Evolutionary conservation across 92 coral and sea anemone genomes (phyloP), one percentile per base, ranked within the genome.

Genomic region (Chrysogorgia sp.): DNA sequence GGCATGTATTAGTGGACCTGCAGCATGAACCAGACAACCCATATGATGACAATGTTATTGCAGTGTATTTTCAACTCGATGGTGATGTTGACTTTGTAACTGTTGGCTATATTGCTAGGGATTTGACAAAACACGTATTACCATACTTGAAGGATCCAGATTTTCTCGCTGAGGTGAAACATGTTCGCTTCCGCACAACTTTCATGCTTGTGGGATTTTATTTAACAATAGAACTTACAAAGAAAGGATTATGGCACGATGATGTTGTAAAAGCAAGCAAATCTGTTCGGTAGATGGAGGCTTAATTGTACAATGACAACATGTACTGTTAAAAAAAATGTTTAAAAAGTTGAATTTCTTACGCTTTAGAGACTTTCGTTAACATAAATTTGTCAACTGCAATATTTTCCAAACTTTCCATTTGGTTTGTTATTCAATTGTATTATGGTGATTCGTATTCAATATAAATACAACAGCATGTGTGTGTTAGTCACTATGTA

Each of bases 1-100:
- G 89, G 30, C 80, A 62, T 33, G 85, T 88, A 0, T 70, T 58
- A 70, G 87, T 52, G 0, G 74, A 40, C 40, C 79, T 88, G 3
- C 17, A 25, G 58, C 64, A 75, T 4, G 89, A 88, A 58, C 82
- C 85, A 26, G 85, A 85, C 0, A 88, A 88, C 57, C 31, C 31
- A 7, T 49, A 81, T 41, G 92, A 85, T 65, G 33, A 15, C 9
- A 69, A 88, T 81, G 89, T 82, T 7, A 85, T 85, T 85, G 87
- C 86, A 10, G 92, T 88, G 2, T 41, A 58, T 14, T 17, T 85
- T 4, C 52, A 43, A 67, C 50, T 79, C 0, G 26, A 75, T 0
- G n/a, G n/a, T n/a, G n/a, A n/a, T n/a, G 49, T 62, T 3, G 59
- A 40, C 10, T 85, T 81, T 82, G 56, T 67, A 17, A 69, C 59